Evolutionary conservation across 2,113 vertebrate species (phyloP).

Genomic region (Nymphicus hollandicus): DNA sequence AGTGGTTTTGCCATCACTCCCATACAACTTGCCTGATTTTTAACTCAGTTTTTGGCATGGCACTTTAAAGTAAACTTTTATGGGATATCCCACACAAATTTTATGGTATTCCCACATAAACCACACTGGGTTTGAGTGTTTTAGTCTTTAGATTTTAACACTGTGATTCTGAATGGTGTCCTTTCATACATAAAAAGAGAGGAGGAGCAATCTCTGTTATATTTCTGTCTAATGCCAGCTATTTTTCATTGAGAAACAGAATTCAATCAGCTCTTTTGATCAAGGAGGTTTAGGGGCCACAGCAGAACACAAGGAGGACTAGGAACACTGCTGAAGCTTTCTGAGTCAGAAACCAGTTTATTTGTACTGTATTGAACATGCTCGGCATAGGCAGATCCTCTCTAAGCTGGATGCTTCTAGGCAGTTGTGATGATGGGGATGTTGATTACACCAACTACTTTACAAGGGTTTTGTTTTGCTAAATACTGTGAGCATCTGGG

Average conservation of each 20-base stretch:
- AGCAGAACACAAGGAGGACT: background rate
- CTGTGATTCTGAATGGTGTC: background rate
- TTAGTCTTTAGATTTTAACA: background rate
- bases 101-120: background rate
- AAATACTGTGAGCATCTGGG: slow-evolving; percentile 15
- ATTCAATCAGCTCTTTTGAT: background rate
- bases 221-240: background rate
- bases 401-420: background rate
- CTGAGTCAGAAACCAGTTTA: background rate
- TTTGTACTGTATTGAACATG: background rate
- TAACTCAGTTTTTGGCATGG: background rate
- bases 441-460: background rate
- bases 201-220: background rate
- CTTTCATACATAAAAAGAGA: background rate
- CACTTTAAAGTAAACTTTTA: background rate
- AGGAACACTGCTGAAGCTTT: background rate
- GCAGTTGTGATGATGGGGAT: background rate
- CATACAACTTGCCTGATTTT: background rate
- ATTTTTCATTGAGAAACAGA: background rate
- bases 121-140: background rate
- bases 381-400: background rate
- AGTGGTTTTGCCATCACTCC: background rate
- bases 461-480: background rate
- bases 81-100: background rate
- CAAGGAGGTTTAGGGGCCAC: background rate